Conservation (phyloP, 2,113 vertebrate genomes). For the Caretta caretta region DNA sequence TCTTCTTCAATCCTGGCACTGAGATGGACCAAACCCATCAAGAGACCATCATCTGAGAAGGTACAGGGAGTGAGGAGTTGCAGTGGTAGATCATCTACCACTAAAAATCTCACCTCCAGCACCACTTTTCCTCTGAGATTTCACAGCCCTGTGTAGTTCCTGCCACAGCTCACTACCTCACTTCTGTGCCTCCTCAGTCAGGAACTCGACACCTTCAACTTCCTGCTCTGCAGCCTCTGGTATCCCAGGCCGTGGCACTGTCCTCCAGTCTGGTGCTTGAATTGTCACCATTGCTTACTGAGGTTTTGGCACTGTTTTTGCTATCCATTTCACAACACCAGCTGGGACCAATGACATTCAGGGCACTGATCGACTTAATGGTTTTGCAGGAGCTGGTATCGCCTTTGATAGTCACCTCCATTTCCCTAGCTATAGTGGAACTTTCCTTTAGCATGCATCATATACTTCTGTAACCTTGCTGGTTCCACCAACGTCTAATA, state of each 20-base stretch:
- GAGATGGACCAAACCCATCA: neutral
- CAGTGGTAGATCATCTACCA: neutral
- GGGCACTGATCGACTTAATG: too few species aligned
- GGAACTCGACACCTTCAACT: neutral
- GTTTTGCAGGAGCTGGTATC: too few species aligned
- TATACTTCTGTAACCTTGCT: too few species aligned
- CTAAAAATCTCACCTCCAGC: neutral
- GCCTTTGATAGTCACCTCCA: too few species aligned
- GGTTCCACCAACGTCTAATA: too few species aligned
- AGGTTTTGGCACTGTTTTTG: neutral
- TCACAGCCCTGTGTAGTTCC: neutral
- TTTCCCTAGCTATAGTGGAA: too few species aligned
- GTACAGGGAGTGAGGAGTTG: neutral
- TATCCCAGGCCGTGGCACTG: too few species aligned
- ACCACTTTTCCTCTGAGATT: neutral
- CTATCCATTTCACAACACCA: neutral
- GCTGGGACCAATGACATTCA: too few species aligned
- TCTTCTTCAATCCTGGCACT: neutral
- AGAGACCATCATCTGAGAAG: neutral
- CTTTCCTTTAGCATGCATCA: too few species aligned
- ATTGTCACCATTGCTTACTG: too few species aligned
- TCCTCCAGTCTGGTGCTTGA: too few species aligned
- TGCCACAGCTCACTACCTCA: neutral
- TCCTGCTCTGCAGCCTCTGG: neutral
- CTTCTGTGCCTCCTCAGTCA: neutral